A percentile compares a stretch with the other conserved stretches of the same genome.
phyloP scores from a whole-genome alignment of 2,113 vertebrate genomes.

The Chunga burmeisteri region DNA sequence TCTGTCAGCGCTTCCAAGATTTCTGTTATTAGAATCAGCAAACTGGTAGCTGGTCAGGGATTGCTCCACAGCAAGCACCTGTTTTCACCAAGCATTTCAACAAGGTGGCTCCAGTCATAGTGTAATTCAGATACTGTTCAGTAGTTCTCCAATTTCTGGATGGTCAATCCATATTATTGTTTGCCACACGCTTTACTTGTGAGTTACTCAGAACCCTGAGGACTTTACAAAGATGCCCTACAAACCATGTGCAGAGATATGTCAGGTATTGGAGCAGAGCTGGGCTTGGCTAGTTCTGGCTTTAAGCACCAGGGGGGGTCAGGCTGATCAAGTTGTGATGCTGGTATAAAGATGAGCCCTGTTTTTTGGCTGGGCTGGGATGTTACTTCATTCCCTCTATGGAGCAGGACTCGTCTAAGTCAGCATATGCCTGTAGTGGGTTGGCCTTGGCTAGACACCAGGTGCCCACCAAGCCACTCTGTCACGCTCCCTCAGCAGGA shows the following conservation, averaged over 20 bases:
- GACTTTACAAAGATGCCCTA: neutral
- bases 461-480: neutral
- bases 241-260: neutral
- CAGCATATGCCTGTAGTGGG: too few relatives aligned
- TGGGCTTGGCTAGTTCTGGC: neutral
- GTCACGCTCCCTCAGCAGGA: neutral
- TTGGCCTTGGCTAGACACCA: neutral
- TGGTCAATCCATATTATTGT: neutral
- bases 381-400: neutral
- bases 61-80: neutral
- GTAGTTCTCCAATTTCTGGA: neutral
- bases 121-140: neutral
- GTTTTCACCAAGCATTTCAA: neutral
- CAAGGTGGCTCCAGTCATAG: neutral
- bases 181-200: neutral
- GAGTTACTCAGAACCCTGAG: neutral
- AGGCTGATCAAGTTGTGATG: neutral
- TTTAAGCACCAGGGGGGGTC: rapidly evolving
- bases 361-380: neutral
- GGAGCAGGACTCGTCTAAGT: neutral
- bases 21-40: neutral
- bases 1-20: neutral
- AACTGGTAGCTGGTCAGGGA: neutral
- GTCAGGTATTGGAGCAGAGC: rapidly evolving
- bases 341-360: neutral